A percentile compares a stretch with the other conserved stretches of the same genome.
These are phyloP conservation scores for Lepus timidus DNA, from an alignment of 2,113 vertebrate genomes.

Conservation along the genomic window DNA sequence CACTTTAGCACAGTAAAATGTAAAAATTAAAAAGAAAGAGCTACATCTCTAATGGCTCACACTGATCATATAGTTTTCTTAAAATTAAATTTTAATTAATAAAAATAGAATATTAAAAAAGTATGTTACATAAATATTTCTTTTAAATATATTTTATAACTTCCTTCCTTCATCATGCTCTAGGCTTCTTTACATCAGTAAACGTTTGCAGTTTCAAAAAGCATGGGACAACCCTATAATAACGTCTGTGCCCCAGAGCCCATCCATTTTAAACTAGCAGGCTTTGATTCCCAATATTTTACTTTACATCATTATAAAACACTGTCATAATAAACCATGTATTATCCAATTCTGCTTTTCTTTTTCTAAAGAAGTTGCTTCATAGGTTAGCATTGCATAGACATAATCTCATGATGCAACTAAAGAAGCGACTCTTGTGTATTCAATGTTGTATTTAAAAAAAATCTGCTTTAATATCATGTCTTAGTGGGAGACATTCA, in stretches of 20 bases:
- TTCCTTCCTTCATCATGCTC: background rate
- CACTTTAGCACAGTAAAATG: background rate
- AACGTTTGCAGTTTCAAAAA: background rate
- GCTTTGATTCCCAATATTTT: conserved; percentile 25
- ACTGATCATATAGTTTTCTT: background rate
- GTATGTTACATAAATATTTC: background rate
- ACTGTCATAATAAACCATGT: background rate
- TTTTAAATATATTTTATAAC: background rate
- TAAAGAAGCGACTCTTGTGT: background rate
- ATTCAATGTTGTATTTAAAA: background rate
- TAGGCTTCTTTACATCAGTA: background rate
- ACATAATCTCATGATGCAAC: background rate
- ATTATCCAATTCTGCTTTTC: background rate
- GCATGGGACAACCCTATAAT: background rate
- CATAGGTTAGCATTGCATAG: background rate
- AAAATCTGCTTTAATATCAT: background rate
- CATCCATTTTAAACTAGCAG: background rate
- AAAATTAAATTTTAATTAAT: conserved; percentile 19
- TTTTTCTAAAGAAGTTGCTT: background rate
- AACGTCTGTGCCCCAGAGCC: background rate
- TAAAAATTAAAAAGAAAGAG: background rate
- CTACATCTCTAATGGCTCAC: background rate
- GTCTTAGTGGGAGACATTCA: background rate
- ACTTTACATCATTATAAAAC: conserved; percentile 11
- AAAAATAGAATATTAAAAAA: background rate